Percentiles rank a stretch among this genome's conserved stretches.
These are phyloP conservation scores for Laterallus jamaicensis DNA, from an alignment of 2,113 vertebrate species.

Conservation along the genomic window DNA sequence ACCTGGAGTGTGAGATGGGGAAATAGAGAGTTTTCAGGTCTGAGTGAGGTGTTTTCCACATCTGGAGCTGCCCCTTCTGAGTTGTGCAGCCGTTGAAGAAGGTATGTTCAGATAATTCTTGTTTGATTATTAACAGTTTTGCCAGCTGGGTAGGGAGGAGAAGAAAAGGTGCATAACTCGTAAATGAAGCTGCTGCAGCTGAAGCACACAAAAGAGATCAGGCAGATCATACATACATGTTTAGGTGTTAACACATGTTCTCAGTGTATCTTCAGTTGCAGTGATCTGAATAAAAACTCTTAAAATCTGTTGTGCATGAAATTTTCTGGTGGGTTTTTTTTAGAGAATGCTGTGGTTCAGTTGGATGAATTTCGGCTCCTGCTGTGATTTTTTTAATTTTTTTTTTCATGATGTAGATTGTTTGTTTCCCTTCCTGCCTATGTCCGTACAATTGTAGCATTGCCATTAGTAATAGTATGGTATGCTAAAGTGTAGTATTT, in stretches of 20 bases:
- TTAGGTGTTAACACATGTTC: background rate
- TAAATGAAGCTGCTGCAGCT: background rate
- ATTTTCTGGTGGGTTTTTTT: background rate
- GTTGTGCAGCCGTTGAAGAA: background rate
- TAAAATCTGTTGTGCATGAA: background rate
- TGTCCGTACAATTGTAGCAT: background rate
- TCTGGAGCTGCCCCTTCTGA: background rate
- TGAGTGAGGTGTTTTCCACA: background rate
- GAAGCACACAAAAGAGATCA: background rate
- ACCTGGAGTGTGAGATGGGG: background rate
- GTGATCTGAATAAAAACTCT: background rate
- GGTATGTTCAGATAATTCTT: background rate
- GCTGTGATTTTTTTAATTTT: too few species aligned
- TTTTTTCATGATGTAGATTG: fast-evolving
- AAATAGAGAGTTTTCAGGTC: background rate
- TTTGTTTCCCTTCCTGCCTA: background rate
- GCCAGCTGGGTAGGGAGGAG: background rate
- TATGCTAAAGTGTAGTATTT: background rate
- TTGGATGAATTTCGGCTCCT: background rate
- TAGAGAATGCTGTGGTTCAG: background rate
- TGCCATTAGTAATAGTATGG: background rate
- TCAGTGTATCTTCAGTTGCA: background rate
- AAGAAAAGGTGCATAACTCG: background rate
- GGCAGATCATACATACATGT: background rate
- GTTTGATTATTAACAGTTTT: background rate